Percentiles rank a stretch among this genome's conserved stretches.
Conservation (phyloP, 2,888 invertebrate genomes). For the Nemotelus nigrinus region DNA sequence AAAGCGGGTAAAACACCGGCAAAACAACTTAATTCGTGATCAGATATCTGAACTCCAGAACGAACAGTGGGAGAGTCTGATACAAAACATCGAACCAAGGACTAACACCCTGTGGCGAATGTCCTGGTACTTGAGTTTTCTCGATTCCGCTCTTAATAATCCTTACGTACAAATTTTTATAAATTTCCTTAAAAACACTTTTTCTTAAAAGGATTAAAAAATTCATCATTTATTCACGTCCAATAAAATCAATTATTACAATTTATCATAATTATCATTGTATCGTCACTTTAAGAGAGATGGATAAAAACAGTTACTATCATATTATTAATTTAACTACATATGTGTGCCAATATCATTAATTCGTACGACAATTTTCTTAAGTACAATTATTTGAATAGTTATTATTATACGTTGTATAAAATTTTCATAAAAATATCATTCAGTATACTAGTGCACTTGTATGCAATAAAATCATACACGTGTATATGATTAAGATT, state of each 20-base stretch:
- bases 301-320: constrained; percentile 28
- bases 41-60: no score
- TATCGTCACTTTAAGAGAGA: no score
- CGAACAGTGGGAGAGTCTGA: no score
- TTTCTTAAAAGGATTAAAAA: constrained; percentile 11
- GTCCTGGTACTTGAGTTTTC: no score
- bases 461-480: no score
- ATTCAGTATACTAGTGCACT: constrained; percentile 13
- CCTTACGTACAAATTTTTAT: background rate
- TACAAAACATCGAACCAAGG: no score
- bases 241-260: constrained; percentile 36
- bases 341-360: background rate
- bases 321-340: no score
- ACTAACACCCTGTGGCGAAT: no score
- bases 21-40: no score
- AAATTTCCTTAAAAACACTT: background rate
- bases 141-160: no score
- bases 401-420: constrained; percentile 46
- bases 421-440: constrained; percentile 37
- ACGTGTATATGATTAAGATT: no score
- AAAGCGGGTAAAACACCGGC: no score
- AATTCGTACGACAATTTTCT: constrained; percentile 28
- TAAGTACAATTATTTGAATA: constrained; percentile 46
- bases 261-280: constrained; percentile 6
- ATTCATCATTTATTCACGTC: constrained; percentile 23